These are phyloP conservation scores for Ennomos erosarius DNA, from an alignment of 2,888 invertebrate species.

Conservation along the genomic window DNA sequence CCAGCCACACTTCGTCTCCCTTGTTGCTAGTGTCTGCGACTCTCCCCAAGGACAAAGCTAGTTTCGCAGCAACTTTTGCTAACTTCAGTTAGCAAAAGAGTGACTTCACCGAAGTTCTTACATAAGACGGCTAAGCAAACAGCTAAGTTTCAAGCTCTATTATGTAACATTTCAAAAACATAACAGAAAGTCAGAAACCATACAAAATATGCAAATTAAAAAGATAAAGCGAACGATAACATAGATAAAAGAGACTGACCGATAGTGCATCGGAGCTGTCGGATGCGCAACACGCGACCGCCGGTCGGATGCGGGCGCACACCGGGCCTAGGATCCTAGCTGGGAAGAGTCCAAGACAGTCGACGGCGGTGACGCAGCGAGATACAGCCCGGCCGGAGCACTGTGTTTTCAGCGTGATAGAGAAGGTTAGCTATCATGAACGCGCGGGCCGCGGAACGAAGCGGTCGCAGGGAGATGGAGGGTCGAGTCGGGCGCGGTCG, in stretches of 20 bases:
- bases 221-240: conserved; percentile 5
- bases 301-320: conserved; percentile 59
- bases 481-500: conserved; percentile 57
- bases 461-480: no score
- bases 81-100: conserved; percentile 10
- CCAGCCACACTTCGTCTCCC: conserved; percentile 29
- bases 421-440: conserved; percentile 71
- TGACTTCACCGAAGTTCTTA: conserved; percentile 29
- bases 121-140: conserved; percentile 46
- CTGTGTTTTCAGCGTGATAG: conserved; percentile 60
- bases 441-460: conserved; percentile 38
- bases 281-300: conserved; percentile 78
- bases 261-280: conserved; percentile 81
- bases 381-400: conserved; percentile 52
- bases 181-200: conserved; percentile 27
- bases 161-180: conserved; percentile 57
- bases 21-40: conserved; percentile 32
- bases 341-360: conserved; percentile 53
- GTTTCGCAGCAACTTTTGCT: conserved; percentile 39
- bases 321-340: conserved; percentile 53
- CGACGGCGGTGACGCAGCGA: conserved; percentile 49
- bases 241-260: conserved; percentile 64
- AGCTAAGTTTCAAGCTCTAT: conserved; percentile 52
- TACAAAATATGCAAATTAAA: conserved; percentile 1
- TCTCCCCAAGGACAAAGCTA: conserved; percentile 52